Conservation (phyloP, 1,140 invertebrate species). For the Elymnias hypermnestra region DNA sequence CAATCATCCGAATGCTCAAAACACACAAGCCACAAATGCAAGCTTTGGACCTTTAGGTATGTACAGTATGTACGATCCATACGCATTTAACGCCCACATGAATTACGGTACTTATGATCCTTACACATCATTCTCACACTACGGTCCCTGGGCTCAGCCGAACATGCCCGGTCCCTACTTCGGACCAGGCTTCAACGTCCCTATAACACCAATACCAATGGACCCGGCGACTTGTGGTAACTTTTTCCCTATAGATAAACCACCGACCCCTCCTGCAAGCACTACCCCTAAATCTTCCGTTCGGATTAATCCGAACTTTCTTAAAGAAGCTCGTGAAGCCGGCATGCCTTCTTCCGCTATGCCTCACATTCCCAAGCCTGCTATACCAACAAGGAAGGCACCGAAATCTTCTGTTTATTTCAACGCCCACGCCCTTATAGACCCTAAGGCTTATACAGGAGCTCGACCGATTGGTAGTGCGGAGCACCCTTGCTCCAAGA, state of each 20-base stretch:
- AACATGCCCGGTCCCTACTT: background rate
- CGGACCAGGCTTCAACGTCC: constrained; percentile 11
- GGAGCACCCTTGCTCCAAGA: constrained; percentile 1
- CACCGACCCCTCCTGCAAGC: background rate
- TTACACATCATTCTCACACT: background rate
- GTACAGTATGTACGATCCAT: background rate
- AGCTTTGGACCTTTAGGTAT: background rate
- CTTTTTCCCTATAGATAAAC: background rate
- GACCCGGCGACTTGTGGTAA: too few species aligned
- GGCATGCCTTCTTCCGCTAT: background rate
- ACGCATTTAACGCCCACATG: background rate
- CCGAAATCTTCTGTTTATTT: background rate
- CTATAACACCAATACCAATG: constrained; percentile 4
- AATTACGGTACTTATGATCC: background rate
- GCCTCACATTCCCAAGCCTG: background rate
- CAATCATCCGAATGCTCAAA: background rate
- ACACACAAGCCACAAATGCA: background rate
- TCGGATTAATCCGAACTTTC: background rate
- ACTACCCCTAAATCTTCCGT: background rate
- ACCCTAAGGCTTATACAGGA: background rate
- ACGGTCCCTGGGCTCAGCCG: background rate
- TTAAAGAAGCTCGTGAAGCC: background rate
- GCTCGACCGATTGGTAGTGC: background rate
- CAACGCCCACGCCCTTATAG: background rate
- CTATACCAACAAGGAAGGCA: background rate